phyloP scores from a whole-genome alignment of 2,113 vertebrate genomes.

The Trematocara variabile region DNA sequence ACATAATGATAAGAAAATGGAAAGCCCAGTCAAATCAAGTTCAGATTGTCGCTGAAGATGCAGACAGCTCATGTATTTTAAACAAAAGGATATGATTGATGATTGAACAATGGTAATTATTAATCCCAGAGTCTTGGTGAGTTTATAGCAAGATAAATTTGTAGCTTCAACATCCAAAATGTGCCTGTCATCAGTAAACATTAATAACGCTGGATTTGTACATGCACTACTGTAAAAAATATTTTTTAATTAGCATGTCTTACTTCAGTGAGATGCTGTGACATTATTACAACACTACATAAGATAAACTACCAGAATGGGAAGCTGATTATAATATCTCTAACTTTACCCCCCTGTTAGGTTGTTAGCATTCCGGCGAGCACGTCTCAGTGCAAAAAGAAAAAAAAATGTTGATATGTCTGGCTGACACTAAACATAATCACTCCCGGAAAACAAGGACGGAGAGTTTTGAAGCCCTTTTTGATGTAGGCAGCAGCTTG shows the following conservation, averaged over 20 bases:
- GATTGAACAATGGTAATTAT: neutral
- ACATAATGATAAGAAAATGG: neutral
- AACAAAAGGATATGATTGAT: neutral
- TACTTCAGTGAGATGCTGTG: neutral
- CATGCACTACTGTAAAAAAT: neutral
- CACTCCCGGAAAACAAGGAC: constrained; percentile 42
- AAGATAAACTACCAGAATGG: neutral
- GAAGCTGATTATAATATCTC: constrained; percentile 23
- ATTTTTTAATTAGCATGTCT: neutral
- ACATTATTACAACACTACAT: neutral
- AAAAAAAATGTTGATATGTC: constrained; percentile 25
- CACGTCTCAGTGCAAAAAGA: neutral
- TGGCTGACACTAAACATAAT: constrained; percentile 50
- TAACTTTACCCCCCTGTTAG: constrained; percentile 3
- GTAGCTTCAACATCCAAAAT: neutral
- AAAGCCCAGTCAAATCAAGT: neutral
- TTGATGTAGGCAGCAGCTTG: constrained; percentile 48
- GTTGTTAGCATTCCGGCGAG: constrained; percentile 37
- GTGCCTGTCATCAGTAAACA: neutral
- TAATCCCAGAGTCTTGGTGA: neutral
- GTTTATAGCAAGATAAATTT: neutral
- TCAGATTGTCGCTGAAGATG: neutral
- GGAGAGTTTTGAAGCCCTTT: constrained; percentile 40
- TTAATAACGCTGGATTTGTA: neutral
- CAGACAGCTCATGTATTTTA: neutral